Conservation (phyloP, 2,797 vertebrate species). For the Anabas testudineus region DNA sequence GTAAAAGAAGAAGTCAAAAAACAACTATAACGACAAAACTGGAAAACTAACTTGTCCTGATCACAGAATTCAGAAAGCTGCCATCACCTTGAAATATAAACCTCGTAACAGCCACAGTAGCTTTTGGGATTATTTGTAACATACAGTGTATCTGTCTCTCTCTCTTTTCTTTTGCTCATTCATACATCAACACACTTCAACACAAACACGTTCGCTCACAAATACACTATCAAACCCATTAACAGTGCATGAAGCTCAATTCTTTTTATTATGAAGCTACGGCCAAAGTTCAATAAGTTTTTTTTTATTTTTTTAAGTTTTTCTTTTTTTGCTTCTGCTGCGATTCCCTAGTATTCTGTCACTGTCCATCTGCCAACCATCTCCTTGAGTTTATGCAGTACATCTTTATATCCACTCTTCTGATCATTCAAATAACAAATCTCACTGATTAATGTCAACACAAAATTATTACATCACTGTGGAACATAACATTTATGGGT, state of each 20-base stretch:
- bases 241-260: conserved; percentile 23
- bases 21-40: neutral
- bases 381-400: too few relatives aligned
- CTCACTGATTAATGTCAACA: conserved; percentile 36
- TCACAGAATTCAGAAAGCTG: conserved; percentile 24
- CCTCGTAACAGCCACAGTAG: neutral
- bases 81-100: conserved; percentile 13
- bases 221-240: conserved; percentile 13
- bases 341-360: too few relatives aligned
- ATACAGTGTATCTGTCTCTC: neutral
- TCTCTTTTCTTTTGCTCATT: neutral
- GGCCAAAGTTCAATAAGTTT: too few relatives aligned
- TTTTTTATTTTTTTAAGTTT: too few relatives aligned
- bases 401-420: too few relatives aligned
- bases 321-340: too few relatives aligned
- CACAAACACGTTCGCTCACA: conserved; percentile 6
- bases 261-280: too few relatives aligned
- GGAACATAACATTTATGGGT: conserved; percentile 3
- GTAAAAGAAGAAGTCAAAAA: neutral
- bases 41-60: neutral
- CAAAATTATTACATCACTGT: neutral
- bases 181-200: neutral
- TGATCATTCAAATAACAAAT: too few relatives aligned
- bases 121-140: neutral
- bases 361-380: too few relatives aligned